phyloP scores from a whole-genome alignment of 2,113 vertebrate species.

The Anhinga rufa region DNA sequence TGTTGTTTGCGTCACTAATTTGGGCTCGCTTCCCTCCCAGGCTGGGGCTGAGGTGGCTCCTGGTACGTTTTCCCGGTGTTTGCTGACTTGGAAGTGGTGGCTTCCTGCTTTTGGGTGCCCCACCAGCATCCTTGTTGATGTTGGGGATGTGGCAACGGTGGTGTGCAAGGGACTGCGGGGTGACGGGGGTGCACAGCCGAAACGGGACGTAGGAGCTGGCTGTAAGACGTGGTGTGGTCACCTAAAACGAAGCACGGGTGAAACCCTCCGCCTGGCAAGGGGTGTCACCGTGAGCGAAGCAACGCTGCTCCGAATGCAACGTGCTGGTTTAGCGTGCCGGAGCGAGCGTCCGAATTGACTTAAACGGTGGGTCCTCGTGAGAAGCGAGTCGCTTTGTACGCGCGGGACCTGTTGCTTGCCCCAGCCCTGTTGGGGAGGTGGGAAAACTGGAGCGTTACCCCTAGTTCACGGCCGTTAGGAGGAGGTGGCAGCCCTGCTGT shows the following conservation, averaged over 20 bases:
- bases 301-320: rapidly evolving
- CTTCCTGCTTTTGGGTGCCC: neutral
- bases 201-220: neutral
- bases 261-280: neutral
- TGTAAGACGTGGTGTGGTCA: neutral
- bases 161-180: neutral
- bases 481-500: neutral
- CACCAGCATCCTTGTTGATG: neutral
- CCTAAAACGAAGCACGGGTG: rapidly evolving
- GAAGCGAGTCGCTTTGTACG: rapidly evolving
- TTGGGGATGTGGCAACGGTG: rapidly evolving
- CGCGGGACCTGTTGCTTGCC: neutral
- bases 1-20: neutral
- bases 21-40: neutral
- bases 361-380: rapidly evolving
- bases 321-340: rapidly evolving
- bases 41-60: neutral
- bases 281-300: neutral
- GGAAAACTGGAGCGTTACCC: neutral
- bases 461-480: rapidly evolving
- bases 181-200: neutral
- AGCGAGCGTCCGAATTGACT: neutral
- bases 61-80: neutral
- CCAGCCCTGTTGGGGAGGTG: neutral
- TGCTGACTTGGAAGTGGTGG: neutral